phyloP scores from a whole-genome alignment of 2,797 vertebrate genomes.

The Chromobotia macracanthus region DNA sequence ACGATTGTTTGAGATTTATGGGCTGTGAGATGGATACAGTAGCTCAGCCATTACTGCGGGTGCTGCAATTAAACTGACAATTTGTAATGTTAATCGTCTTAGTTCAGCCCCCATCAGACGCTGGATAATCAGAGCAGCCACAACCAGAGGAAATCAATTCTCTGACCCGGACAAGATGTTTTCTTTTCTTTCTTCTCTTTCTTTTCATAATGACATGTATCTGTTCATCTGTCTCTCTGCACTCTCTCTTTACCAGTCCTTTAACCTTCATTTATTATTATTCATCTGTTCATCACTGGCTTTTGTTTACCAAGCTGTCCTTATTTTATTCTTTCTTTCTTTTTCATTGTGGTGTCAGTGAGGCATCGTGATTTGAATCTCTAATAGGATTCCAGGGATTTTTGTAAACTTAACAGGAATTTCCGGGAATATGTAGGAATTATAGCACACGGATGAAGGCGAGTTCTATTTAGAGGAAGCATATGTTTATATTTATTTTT shows the following conservation, averaged over 20 bases:
- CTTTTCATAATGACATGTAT: not conserved
- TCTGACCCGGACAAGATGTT: conserved; percentile 16
- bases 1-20: conserved; percentile 68
- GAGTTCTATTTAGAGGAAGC: too few relatives aligned
- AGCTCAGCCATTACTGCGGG: conserved; percentile 69
- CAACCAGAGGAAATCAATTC: conserved; percentile 66
- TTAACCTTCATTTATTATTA: not conserved
- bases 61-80: conserved; percentile 74
- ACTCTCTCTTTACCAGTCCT: conserved; percentile 12
- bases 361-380: too few relatives aligned
- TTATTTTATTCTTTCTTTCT: conserved; percentile 21
- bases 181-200: too few relatives aligned
- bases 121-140: conserved; percentile 66
- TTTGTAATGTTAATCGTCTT: conserved; percentile 75
- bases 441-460: too few relatives aligned
- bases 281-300: not conserved
- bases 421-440: too few relatives aligned
- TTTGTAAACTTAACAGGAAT: too few relatives aligned
- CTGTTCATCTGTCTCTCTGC: conserved; percentile 7
- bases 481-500: too few relatives aligned
- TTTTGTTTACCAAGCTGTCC: not conserved
- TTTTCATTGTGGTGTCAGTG: too few relatives aligned
- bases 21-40: conserved; percentile 58
- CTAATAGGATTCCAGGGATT: too few relatives aligned
- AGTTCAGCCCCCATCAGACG: conserved; percentile 61